A percentile compares a stretch with the other conserved stretches of the same genome.
Conservation (phyloP, 2,797 vertebrate species). For the Bucorvus abyssinicus region DNA sequence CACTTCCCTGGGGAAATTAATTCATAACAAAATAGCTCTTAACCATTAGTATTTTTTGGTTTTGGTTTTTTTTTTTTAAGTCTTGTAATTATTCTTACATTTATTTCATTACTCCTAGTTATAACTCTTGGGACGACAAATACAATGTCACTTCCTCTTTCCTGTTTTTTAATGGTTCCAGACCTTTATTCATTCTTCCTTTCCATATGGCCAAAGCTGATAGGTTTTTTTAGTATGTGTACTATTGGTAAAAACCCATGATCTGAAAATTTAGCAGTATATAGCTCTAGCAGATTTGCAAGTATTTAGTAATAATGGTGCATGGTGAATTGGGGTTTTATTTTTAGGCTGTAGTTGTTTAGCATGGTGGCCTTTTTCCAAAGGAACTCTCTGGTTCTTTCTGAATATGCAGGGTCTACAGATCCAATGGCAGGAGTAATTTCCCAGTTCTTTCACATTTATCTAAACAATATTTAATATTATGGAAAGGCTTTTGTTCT, state of each 20-base stretch:
- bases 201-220: background rate
- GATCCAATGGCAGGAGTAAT: background rate
- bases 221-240: background rate
- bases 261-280: background rate
- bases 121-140: background rate
- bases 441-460: background rate
- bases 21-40: background rate
- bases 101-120: slow-evolving; percentile 10
- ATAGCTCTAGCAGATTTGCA: background rate
- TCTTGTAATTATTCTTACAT: background rate
- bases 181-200: background rate
- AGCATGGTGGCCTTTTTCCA: background rate
- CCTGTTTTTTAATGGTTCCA: slow-evolving; percentile 13
- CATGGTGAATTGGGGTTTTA: background rate
- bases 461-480: background rate
- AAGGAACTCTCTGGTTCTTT: background rate
- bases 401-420: background rate
- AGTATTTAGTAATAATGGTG: background rate
- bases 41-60: background rate
- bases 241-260: background rate
- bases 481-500: background rate
- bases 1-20: background rate
- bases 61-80: background rate
- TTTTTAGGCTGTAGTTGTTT: background rate
- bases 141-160: slow-evolving; percentile 27